Conservation (phyloP, 2,113 vertebrate species). For the Bolborhynchus lineola region DNA sequence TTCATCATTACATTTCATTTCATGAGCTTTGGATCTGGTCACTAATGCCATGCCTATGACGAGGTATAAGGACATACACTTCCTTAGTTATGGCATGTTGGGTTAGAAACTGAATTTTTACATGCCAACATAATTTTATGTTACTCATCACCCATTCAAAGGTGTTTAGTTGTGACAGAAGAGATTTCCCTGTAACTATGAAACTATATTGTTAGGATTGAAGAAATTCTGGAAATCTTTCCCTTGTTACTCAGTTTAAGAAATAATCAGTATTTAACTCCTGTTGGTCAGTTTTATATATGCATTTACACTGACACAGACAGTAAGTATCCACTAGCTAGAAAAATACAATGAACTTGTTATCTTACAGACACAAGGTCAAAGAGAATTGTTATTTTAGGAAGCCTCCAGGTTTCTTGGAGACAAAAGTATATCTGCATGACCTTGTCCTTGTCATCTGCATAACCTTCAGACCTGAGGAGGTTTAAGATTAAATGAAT, state of each 20-base stretch:
- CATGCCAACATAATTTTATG: not conserved
- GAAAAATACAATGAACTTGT: not conserved
- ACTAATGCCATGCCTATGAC: not conserved
- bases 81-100: not conserved
- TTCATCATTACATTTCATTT: not conserved
- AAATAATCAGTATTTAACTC: not conserved
- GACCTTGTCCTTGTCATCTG: slow-evolving; percentile 5
- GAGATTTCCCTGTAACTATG: not conserved
- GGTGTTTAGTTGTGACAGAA: not conserved
- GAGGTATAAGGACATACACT: not conserved
- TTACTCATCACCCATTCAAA: not conserved
- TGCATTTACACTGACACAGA: not conserved
- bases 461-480: not conserved
- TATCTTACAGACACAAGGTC: not conserved
- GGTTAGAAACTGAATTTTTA: not conserved
- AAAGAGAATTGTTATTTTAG: not conserved
- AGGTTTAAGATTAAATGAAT: not conserved
- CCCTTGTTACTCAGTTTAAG: not conserved
- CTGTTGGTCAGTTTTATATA: not conserved
- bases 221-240: not conserved
- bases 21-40: not conserved
- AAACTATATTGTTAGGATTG: not conserved
- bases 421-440: not conserved
- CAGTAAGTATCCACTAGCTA: not conserved
- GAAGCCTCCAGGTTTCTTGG: not conserved